Evolutionary conservation across 2,113 vertebrate species (phyloP).

Genomic region (Gambusia holbrooki): DNA sequence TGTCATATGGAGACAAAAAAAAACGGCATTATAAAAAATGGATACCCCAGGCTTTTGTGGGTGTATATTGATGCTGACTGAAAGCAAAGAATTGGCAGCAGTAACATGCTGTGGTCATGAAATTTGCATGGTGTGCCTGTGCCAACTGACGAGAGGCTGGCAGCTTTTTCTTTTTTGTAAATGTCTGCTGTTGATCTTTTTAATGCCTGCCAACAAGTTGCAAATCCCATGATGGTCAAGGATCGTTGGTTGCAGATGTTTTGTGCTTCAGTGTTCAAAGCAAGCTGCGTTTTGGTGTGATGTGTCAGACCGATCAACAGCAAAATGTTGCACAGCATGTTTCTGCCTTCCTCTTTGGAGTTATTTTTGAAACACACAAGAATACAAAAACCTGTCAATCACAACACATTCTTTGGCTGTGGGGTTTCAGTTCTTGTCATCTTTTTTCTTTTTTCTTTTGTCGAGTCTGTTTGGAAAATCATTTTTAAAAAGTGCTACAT

Average conservation of each 20-base stretch:
- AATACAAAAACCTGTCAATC: slow-evolving; percentile 27
- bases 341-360: slow-evolving; percentile 48
- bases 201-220: slow-evolving; percentile 66
- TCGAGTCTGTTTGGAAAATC: neutral
- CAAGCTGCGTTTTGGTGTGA: slow-evolving; percentile 32
- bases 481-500: neutral
- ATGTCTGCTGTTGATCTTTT: slow-evolving; percentile 61
- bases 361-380: slow-evolving; percentile 51
- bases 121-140: slow-evolving; percentile 64
- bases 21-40: slow-evolving; percentile 61
- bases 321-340: slow-evolving; percentile 40
- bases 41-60: slow-evolving; percentile 57
- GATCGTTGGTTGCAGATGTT: slow-evolving; percentile 5
- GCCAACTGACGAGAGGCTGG: slow-evolving; percentile 63
- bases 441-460: neutral
- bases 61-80: slow-evolving; percentile 59
- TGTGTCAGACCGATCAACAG: slow-evolving; percentile 31
- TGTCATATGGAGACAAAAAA: slow-evolving; percentile 44
- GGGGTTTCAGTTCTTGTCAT: slow-evolving; percentile 10
- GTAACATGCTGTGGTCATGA: slow-evolving; percentile 68
- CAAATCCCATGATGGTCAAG: slow-evolving; percentile 28
- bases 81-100: slow-evolving; percentile 58
- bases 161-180: slow-evolving; percentile 29
- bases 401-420: slow-evolving; percentile 4
- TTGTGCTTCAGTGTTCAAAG: slow-evolving; percentile 10